These are phyloP conservation scores for Morone chrysops DNA, from an alignment of 2,113 vertebrate species.

Conservation along the genomic window DNA sequence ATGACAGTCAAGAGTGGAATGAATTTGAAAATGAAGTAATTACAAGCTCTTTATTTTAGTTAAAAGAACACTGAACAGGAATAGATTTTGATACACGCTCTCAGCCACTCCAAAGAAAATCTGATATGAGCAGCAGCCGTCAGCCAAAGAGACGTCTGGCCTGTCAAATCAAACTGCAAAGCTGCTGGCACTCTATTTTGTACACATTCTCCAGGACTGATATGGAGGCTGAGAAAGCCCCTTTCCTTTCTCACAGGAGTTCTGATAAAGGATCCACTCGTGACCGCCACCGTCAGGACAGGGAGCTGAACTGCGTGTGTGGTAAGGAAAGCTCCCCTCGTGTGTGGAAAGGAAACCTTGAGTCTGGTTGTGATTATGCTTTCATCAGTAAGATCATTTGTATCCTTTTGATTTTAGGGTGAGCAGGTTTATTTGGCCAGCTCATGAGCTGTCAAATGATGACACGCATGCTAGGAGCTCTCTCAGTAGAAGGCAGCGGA, in stretches of 20 bases:
- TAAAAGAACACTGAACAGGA: slow-evolving; percentile 18
- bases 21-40: slow-evolving; percentile 16
- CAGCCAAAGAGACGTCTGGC: slow-evolving; percentile 39
- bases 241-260: slow-evolving; percentile 16
- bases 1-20: slow-evolving; percentile 12
- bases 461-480: slow-evolving; percentile 4
- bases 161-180: slow-evolving; percentile 49
- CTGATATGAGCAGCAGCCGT: slow-evolving; percentile 43
- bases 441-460: slow-evolving; percentile 25
- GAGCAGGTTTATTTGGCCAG: slow-evolving; percentile 45
- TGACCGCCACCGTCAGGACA: slow-evolving; percentile 59
- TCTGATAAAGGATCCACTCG: slow-evolving; percentile 24
- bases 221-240: slow-evolving; percentile 34
- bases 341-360: slow-evolving; percentile 6
- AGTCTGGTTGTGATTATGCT: slow-evolving; percentile 45
- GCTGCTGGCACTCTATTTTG: slow-evolving; percentile 38
- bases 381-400: slow-evolving; percentile 26
- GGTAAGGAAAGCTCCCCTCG: background rate
- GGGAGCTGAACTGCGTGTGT: slow-evolving; percentile 27
- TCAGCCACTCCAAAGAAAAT: slow-evolving; percentile 29
- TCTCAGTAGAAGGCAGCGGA: slow-evolving; percentile 20
- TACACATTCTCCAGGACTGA: slow-evolving; percentile 53
- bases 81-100: slow-evolving; percentile 18
- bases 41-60: slow-evolving; percentile 16
- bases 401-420: slow-evolving; percentile 36